These are phyloP conservation scores for Oplegnathus fasciatus DNA, from an alignment of 2,113 vertebrate species.

Conservation along the genomic window DNA sequence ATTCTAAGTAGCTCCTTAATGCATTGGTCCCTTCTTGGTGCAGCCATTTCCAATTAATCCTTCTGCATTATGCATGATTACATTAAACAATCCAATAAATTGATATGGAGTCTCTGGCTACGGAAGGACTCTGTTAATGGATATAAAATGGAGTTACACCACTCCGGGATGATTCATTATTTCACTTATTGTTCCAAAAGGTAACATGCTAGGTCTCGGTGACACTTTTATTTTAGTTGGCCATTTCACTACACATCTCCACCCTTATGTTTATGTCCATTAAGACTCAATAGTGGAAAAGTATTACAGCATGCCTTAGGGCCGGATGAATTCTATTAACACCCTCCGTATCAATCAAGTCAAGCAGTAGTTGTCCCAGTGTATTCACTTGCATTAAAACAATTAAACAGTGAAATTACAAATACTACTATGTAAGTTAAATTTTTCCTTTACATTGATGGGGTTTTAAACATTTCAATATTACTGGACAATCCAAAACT, in stretches of 20 bases:
- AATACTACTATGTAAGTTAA: neutral
- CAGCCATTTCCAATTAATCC: slow-evolving; percentile 85
- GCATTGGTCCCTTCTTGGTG: slow-evolving; percentile 72
- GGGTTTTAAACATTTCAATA: slow-evolving; percentile 5
- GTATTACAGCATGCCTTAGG: neutral
- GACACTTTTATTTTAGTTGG: slow-evolving; percentile 45
- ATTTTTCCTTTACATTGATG: neutral
- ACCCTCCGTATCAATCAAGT: neutral
- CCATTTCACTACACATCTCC: slow-evolving; percentile 15
- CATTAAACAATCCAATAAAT: slow-evolving; percentile 87
- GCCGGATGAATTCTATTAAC: slow-evolving; percentile 1
- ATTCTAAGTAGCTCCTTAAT: slow-evolving; percentile 82
- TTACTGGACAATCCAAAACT: slow-evolving; percentile 11
- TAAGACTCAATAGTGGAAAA: neutral
- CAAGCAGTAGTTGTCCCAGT: neutral
- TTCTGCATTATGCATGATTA: slow-evolving; percentile 85
- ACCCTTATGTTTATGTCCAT: slow-evolving; percentile 31
- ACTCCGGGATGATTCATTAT: slow-evolving; percentile 76
- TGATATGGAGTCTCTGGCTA: slow-evolving; percentile 82
- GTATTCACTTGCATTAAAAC: neutral
- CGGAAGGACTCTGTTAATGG: slow-evolving; percentile 80
- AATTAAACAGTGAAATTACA: neutral
- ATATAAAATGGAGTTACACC: slow-evolving; percentile 82
- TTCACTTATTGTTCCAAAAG: slow-evolving; percentile 71
- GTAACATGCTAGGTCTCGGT: slow-evolving; percentile 61